Evolutionary conservation across 2,113 vertebrate genomes (phyloP), one percentile per base, ranked within the genome.

Genomic region (Chinchilla lanigera): DNA sequence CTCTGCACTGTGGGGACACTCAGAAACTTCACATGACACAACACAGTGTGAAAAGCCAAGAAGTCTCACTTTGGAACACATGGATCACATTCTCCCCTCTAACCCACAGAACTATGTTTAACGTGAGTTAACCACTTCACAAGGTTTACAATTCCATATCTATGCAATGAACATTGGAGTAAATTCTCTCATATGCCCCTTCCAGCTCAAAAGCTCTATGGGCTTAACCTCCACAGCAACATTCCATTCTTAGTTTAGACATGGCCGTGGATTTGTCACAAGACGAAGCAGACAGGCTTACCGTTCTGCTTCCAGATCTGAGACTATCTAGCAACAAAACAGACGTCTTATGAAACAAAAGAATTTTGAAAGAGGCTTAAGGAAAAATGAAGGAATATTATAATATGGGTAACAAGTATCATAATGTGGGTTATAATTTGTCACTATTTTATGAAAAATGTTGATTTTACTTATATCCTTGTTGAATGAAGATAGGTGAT

Each of bases 401-500:
- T 28, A 2, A 78, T 44, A 33, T 73, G 69, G 6, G 5, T n/a
- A 88, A 47, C 11, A 89, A 52, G 3, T 52, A 30, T 50, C 30
- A 33, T 33, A 78, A 78, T 50, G 14, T 78, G 28, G 44, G 44
- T 78, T 78, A 17, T 50, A 78, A 47, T 50, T 47, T 47, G 41
- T 16, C 75, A 78, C 14, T 17, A 75, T 93, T 96, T 93, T 84
- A 54, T 69, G 78, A 24, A 28, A 93, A 61, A 77, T 47, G 54
- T 1, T 47, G 30, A 81, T 65, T 95, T 93, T 90, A 9, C 41
- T 44, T 35, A 26, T 20, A 0, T 73, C 52, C 63, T 80, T 80
- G 30, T 38, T 84, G 77, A 88, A 67, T 91, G 28, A 95, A 88
- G 17, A 90, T 24, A 9, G 19, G 16, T 67, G 41, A 85, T 33